Conservation (phyloP, 2,888 invertebrate genomes). For the Acanthoscelides obtectus region DNA sequence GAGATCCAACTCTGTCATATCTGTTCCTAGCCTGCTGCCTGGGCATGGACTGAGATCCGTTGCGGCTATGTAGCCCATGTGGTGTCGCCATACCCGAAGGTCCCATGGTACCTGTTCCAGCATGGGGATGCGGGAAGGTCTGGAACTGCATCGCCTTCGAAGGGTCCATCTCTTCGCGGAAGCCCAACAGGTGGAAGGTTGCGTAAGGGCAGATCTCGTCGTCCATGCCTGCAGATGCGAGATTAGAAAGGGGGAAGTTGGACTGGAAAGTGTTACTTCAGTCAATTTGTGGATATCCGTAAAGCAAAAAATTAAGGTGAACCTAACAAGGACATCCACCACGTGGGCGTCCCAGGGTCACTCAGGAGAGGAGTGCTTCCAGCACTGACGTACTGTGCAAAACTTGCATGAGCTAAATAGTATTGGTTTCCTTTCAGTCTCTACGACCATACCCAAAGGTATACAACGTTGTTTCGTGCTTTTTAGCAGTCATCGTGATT, state of each 20-base stretch:
- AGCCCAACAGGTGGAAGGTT: constrained; percentile 90
- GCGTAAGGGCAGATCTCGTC: constrained; percentile 97
- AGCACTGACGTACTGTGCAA: too few relatives aligned
- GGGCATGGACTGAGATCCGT: constrained; percentile 87
- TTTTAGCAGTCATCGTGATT: too few relatives aligned
- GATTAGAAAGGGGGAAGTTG: background rate
- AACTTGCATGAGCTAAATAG: too few relatives aligned
- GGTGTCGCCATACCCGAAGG: constrained; percentile 64
- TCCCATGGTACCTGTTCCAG: constrained; percentile 73
- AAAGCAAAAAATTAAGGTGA: too few relatives aligned
- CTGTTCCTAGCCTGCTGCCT: constrained; percentile 42
- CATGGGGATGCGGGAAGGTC: constrained; percentile 80
- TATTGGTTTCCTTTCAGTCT: too few relatives aligned
- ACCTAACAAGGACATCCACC: too few relatives aligned
- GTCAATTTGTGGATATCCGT: background rate
- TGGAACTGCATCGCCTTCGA: constrained; percentile 86
- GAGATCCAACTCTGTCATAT: constrained; percentile 47
- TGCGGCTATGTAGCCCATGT: constrained; percentile 75
- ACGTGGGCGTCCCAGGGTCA: too few relatives aligned
- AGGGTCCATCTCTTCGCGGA: constrained; percentile 94
- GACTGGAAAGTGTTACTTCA: background rate
- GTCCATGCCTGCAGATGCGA: constrained; percentile 70
- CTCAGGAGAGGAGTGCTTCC: too few relatives aligned
- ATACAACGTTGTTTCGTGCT: too few relatives aligned
- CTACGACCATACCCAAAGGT: too few relatives aligned